Conservation (phyloP, 1,140 invertebrate genomes). For the Dreissena rostriformis region DNA sequence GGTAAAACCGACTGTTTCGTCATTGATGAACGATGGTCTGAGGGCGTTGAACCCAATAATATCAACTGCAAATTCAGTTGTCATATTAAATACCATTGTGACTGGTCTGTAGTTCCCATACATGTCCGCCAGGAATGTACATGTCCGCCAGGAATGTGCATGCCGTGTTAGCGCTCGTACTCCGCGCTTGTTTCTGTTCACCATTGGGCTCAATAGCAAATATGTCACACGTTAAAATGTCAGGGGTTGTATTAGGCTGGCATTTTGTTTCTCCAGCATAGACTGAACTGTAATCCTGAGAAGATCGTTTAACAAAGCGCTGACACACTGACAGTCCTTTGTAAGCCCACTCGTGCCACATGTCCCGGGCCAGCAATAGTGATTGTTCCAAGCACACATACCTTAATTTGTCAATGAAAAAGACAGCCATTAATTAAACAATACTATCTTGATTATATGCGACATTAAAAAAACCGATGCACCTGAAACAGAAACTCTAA, state of each 20-base stretch:
- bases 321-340: not conserved
- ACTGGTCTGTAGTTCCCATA: conserved; percentile 19
- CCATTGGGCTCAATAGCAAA: not conserved
- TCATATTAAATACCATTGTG: not conserved
- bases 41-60: not conserved
- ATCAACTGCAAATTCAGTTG: not conserved
- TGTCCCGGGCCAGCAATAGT: conserved; percentile 25
- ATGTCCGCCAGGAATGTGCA: not conserved
- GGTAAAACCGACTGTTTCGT: not conserved
- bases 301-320: not conserved
- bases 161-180: not conserved
- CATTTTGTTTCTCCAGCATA: not conserved
- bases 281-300: no score
- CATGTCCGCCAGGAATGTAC: no score
- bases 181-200: not conserved
- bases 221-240: not conserved
- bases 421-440: no score
- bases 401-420: not conserved
- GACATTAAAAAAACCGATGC: no score
- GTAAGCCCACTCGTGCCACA: not conserved
- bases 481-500: no score
- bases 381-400: conserved; percentile 12
- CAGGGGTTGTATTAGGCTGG: not conserved
- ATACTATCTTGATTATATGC: no score
- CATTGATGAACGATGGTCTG: not conserved